These are phyloP conservation scores for Crotalus horridus DNA, from an alignment of 2,113 vertebrate species.

Conservation along the genomic window DNA sequence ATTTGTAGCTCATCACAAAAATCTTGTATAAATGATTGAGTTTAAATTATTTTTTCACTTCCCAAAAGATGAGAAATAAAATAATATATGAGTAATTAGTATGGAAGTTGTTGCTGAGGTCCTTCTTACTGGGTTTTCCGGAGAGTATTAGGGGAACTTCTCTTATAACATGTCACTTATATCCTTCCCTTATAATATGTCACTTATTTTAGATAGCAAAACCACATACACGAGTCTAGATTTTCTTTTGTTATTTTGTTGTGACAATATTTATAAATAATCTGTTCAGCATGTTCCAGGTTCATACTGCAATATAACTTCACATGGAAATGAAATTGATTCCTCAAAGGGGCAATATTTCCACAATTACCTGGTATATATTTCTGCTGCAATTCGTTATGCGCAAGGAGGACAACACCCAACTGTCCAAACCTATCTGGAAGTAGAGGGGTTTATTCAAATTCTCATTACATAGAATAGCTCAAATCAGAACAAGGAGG, in stretches of 20 bases:
- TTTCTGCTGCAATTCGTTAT: not conserved
- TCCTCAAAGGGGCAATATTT: not conserved
- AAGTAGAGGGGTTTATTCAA: not conserved
- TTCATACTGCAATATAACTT: not conserved
- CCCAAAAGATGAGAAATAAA: slow-evolving; percentile 67
- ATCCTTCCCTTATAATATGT: not conserved
- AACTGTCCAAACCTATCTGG: not conserved
- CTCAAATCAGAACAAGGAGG: not conserved
- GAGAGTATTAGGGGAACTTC: not conserved
- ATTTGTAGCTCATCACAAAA: slow-evolving; percentile 1
- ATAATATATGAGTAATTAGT: slow-evolving; percentile 18
- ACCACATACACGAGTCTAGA: not conserved
- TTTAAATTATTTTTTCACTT: slow-evolving; percentile 78
- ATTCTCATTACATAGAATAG: not conserved
- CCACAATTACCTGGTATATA: not conserved
- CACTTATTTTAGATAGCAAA: not conserved
- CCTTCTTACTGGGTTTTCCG: not conserved
- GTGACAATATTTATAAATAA: not conserved
- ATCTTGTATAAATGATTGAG: slow-evolving; percentile 62
- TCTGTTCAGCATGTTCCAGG: not conserved
- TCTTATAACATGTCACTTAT: not conserved
- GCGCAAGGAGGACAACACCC: not conserved
- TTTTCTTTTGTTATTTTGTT: not conserved
- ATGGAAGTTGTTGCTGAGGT: not conserved
- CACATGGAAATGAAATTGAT: not conserved